Evolutionary conservation across 92 coral and sea anemone genomes (phyloP).

Genomic region (Zoanthus sansibaricus): DNA sequence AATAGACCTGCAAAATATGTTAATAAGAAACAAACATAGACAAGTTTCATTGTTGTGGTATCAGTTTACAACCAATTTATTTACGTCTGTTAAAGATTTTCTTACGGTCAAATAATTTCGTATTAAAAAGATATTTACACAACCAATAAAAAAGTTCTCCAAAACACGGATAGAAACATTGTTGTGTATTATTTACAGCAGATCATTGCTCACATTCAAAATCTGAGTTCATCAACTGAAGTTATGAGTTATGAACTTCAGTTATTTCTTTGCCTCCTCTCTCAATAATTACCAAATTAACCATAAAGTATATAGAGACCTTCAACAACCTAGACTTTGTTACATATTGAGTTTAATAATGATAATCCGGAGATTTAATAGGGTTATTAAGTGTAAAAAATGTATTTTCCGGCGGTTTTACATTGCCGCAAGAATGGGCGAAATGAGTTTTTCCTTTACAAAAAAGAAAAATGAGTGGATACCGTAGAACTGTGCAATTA

Average conservation of each 20-base stretch:
- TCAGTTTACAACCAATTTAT: background rate
- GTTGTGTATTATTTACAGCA: slow-evolving; percentile 8
- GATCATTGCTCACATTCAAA: background rate
- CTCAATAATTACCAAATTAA: background rate
- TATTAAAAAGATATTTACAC: slow-evolving; percentile 17
- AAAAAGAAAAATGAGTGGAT: too few relatives aligned
- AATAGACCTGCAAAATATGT: too few relatives aligned
- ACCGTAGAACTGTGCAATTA: too few relatives aligned
- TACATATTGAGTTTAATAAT: background rate
- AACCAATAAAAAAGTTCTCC: slow-evolving; percentile 13
- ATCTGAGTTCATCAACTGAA: background rate
- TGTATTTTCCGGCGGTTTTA: too few relatives aligned
- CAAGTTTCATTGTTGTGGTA: background rate
- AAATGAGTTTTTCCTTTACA: too few relatives aligned
- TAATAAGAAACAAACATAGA: background rate
- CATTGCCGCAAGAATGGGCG: too few relatives aligned
- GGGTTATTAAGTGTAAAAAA: background rate
- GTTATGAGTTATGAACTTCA: background rate
- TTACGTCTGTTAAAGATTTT: slow-evolving; percentile 2
- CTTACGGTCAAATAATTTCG: background rate
- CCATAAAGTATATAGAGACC: background rate
- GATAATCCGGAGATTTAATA: background rate
- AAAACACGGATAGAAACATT: slow-evolving; percentile 1
- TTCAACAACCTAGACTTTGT: background rate
- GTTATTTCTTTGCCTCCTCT: background rate